Percentiles rank a stretch among this genome's conserved stretches.
Conservation (phyloP, 2,113 vertebrate species). For the Xiphophorus maculatus region DNA sequence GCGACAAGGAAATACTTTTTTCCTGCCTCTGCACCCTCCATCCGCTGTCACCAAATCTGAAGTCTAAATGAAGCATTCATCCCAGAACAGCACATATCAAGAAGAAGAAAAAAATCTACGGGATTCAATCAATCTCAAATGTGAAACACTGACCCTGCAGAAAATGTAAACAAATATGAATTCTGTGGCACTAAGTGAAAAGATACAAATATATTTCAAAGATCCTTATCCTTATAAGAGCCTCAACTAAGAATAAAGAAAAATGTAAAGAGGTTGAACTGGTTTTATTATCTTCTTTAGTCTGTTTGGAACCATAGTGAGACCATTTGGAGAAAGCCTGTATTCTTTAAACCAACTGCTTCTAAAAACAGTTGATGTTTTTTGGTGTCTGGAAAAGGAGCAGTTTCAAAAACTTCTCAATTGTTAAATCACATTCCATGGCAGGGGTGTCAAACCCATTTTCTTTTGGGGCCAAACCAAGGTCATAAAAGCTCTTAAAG, state of each 20-base stretch:
- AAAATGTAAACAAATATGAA: conserved; percentile 8
- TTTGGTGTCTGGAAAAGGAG: no score
- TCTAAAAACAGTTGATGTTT: no score
- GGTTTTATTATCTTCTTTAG: background rate
- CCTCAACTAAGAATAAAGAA: conserved; percentile 4
- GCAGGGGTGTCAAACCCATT: no score
- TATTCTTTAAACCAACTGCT: no score
- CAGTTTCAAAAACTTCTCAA: no score
- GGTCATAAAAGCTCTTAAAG: no score
- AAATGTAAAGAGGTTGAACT: conserved; percentile 28
- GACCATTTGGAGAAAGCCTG: no score
- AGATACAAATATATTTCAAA: background rate
- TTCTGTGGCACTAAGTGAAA: conserved; percentile 3
- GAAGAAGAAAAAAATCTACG: background rate
- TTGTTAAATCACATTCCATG: no score
- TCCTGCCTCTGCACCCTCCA: conserved; percentile 24
- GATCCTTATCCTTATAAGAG: conserved; percentile 19
- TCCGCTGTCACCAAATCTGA: conserved; percentile 12
- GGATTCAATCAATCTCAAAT: background rate
- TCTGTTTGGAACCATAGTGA: no score
- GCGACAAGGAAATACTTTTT: conserved; percentile 52
- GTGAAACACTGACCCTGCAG: no score
- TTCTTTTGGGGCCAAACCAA: no score
- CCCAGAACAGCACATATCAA: conserved; percentile 1
- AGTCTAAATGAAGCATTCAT: conserved; percentile 34